phyloP scores from a whole-genome alignment of 2,113 vertebrate genomes.

The Nothobranchius furzeri region DNA sequence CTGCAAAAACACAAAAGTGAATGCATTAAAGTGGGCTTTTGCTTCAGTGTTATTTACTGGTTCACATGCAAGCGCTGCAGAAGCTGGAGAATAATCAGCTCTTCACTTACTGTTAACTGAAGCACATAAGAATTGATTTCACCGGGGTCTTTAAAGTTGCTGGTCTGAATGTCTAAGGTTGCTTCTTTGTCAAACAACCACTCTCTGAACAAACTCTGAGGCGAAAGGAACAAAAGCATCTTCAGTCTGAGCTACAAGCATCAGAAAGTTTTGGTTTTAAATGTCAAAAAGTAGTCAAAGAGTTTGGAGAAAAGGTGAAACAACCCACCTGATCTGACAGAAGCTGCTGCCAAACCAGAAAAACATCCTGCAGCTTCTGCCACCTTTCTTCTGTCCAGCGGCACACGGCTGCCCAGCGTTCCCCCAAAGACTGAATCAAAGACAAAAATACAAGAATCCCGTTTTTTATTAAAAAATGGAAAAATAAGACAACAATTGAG shows the following conservation, averaged over 20 bases:
- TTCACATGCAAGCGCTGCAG: background rate
- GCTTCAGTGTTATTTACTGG: too few species aligned
- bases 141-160: constrained; percentile 87
- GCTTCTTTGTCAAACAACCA: constrained; percentile 94
- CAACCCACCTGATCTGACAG: constrained; percentile 89
- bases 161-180: constrained; percentile 86
- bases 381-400: constrained; percentile 95
- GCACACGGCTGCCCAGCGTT: constrained; percentile 96
- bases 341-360: constrained; percentile 90
- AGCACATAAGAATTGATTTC: constrained; percentile 90
- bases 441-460: background rate
- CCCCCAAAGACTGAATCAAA: constrained; percentile 85
- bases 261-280: background rate
- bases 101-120: constrained; percentile 88
- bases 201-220: constrained; percentile 85
- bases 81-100: background rate
- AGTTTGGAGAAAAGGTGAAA: background rate
- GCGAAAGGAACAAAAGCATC: background rate
- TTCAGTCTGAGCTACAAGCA: background rate
- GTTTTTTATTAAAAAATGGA: background rate
- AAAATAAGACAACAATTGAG: background rate
- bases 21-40: background rate
- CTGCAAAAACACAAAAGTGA: constrained; percentile 61
- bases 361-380: constrained; percentile 87
- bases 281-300: too few species aligned